These are phyloP conservation scores for Amphipyra tragopoginis DNA, from an alignment of 2,888 invertebrate genomes.

Conservation along the genomic window DNA sequence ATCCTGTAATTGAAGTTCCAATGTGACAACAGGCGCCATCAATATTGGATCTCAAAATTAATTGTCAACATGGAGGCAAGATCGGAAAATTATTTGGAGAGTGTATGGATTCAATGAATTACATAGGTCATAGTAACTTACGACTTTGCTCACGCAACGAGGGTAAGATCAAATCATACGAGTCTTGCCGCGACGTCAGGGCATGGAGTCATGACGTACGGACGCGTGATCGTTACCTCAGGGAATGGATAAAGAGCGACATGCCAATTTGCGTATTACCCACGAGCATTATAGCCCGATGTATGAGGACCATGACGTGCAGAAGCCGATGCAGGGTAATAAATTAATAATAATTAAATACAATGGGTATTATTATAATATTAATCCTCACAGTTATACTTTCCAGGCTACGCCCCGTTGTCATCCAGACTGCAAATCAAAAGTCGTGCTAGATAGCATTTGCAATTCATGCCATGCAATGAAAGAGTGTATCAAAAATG, in stretches of 20 bases:
- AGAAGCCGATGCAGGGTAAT: slow-evolving; percentile 71
- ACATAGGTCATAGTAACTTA: slow-evolving; percentile 56
- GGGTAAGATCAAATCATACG: slow-evolving; percentile 87
- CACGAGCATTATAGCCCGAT: slow-evolving; percentile 65
- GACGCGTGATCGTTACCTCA: slow-evolving; percentile 73
- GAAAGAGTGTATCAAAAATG: slow-evolving; percentile 75
- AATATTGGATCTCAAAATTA: slow-evolving; percentile 68
- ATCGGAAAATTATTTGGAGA: slow-evolving; percentile 34
- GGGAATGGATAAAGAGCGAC: slow-evolving; percentile 84
- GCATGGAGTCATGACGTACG: slow-evolving; percentile 88
- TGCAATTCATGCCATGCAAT: slow-evolving; percentile 78
- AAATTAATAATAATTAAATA: no score
- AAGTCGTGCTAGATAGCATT: slow-evolving; percentile 78
- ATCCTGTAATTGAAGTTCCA: not conserved
- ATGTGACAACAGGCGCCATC: slow-evolving; percentile 12
- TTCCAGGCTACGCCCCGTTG: slow-evolving; percentile 76
- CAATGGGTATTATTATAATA: not conserved
- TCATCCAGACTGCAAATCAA: slow-evolving; percentile 82
- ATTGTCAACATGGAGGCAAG: slow-evolving; percentile 64
- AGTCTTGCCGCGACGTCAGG: slow-evolving; percentile 87
- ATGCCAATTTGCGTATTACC: slow-evolving; percentile 79
- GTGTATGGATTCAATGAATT: slow-evolving; percentile 76
- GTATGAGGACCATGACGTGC: slow-evolving; percentile 75
- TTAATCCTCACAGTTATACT: slow-evolving; percentile 13
- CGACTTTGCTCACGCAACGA: slow-evolving; percentile 83